Base-by-base conservation (phyloP, 2,888 invertebrate species). In the Amphiduros pacificus region DNA sequence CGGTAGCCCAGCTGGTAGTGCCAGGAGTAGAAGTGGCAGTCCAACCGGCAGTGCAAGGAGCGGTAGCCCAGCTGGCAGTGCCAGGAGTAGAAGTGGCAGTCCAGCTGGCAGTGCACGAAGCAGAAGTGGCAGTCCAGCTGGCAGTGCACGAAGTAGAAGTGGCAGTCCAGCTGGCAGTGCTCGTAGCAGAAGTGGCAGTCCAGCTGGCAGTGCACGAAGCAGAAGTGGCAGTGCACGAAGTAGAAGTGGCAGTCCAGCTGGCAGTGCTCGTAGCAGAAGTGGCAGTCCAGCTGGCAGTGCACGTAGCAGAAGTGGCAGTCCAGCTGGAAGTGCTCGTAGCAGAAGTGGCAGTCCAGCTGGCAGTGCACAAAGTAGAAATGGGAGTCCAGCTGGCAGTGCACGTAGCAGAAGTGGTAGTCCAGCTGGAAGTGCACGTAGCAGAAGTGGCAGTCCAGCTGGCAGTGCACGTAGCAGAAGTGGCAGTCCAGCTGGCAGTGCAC, bases 301-400 rank as follows among this genome's bases (percentile, higher is more conserved):
- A 20, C 28, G 54, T 17, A 20, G 22, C 24, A 5, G 32, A n/a
- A 54, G 54, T 20, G 54, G 29, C 3, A 26, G 26, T 20, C 54
- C 54, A 31, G 29, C 54, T 26, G 54, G 54, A 5, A 54, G 54
- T 32, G 31, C 29, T 27, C 28, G 48, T 48, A 29, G 31, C 28
- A 54, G 55, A 24, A 28, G 29, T 11, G 41, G 55, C 24, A 52
- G 59, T 6, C 62, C 62, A 3, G 41, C 32, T 22, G 63, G 63
- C 24, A 60, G 59, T 28, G 22, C 17, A 14, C 14, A 26, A 14
- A 26, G 29, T 17, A 49, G 32, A 4, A 58, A 51, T 51, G 58
- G 53, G 5, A 57, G 50, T 27, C 49, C 40, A 31, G 54, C 51
- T 28, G 26, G 36, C 20, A 20, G 49, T 49, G 22, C 28, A 28